Evolutionary conservation across 2,888 invertebrate genomes (phyloP).

Genomic region (Bombylius major): DNA sequence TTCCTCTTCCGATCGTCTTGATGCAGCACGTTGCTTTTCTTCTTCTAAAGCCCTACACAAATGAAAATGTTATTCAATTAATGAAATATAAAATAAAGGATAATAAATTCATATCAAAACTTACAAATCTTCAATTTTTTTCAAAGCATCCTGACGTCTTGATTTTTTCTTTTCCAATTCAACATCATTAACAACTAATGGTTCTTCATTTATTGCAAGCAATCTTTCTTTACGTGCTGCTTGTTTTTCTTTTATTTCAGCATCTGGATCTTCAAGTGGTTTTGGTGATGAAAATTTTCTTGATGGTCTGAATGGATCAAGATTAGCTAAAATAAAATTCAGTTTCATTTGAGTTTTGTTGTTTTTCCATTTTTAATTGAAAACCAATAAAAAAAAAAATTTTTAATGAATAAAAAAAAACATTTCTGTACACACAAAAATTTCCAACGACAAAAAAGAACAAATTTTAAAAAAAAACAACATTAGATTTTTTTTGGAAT

Average conservation of each 20-base stretch:
- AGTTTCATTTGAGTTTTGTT: neutral
- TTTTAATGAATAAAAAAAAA: no score
- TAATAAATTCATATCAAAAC: neutral
- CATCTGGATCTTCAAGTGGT: slow-evolving; percentile 44
- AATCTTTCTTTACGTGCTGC: slow-evolving; percentile 49
- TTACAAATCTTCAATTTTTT: slow-evolving; percentile 37
- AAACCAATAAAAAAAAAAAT: neutral
- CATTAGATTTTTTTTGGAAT: no score
- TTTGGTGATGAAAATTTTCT: slow-evolving; percentile 52
- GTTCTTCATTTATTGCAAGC: slow-evolving; percentile 39
- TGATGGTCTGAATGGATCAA: slow-evolving; percentile 55
- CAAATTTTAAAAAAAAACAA: no score
- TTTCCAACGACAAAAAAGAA: no score
- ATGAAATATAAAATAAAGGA: no score
- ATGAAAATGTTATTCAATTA: no score
- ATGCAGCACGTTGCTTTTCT: slow-evolving; percentile 37
- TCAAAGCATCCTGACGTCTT: slow-evolving; percentile 41
- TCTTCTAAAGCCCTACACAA: slow-evolving; percentile 40
- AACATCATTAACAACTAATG: slow-evolving; percentile 23
- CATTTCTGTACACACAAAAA: no score
- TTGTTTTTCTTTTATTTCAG: slow-evolving; percentile 49
- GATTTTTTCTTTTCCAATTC: slow-evolving; percentile 40
- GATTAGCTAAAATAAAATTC: slow-evolving; percentile 39
- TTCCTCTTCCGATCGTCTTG: slow-evolving; percentile 31
- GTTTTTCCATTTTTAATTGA: neutral